Base-by-base conservation (phyloP, 2,113 vertebrate genomes). In the Potamarius usumacintae region DNA sequence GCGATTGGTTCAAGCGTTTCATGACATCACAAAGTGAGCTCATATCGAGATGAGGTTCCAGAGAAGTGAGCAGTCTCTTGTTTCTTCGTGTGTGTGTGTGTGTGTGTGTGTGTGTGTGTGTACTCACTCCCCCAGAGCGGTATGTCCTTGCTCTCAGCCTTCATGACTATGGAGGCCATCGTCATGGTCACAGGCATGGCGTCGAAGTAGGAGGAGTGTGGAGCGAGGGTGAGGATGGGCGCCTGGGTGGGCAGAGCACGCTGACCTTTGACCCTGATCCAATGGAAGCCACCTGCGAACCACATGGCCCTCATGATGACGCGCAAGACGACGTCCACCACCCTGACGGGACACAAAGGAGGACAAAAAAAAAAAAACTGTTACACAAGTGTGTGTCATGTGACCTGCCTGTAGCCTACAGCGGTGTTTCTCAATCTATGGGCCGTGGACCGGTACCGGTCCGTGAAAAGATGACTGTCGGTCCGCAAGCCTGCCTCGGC, bases 81-180 rank as follows among this genome's bases (percentile, higher is more conserved):
- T 30, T 22, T 25, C 14, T 17, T 12, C 27, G 53, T 57, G 58
- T 15, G 34, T 52, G 58, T 34, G 82, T 53, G 62, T 34, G 65
- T 25, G 67, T 72, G 50, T n/a, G n/a, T n/a, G 53, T 57, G 58
- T 15, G 34, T 52, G 58, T 18, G 50, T 15, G 20, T 3, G 1
- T 48, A 99, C 98, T 98, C 93, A 99, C 98, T 99, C 92, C 98
- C 98, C 98, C 98, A 99, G 6, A 99, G 90, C 9, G 98, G 98
- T 92, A 99, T 97, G 92, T 97, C 97, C 92, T 96, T 96, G 95
- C 97, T 98, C 94, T 99, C 98, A 0, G 97, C 96, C 92, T 99
- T 99, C 94, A 97, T 96, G 86, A 99, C 97, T 14, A 99, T 97
- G 90, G 98, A 98, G 57, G 97, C 97, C 93, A 99, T 99, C 52